Evolutionary conservation across 2,113 vertebrate genomes (phyloP).

Genomic region (Oreochromis tanganicae): DNA sequence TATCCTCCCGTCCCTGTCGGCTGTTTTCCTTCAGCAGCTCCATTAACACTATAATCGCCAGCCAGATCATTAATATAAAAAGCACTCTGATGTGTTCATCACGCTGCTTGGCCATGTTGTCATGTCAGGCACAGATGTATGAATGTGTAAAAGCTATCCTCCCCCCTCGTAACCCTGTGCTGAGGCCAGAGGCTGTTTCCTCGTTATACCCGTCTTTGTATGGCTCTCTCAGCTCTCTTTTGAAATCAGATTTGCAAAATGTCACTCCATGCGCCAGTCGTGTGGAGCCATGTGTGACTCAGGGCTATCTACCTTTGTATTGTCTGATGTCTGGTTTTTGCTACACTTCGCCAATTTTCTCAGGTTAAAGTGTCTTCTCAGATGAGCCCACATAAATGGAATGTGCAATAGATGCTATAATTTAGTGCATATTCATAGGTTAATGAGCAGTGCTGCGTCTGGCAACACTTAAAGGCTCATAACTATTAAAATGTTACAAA

Average conservation of each 20-base stretch:
- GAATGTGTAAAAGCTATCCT: neutral
- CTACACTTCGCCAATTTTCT: neutral
- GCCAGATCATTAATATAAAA: neutral
- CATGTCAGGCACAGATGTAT: neutral
- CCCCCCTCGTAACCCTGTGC: neutral
- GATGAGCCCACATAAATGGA: neutral
- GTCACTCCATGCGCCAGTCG: neutral
- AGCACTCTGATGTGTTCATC: neutral
- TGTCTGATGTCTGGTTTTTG: neutral
- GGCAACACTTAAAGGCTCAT: neutral
- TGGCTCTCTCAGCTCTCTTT: neutral
- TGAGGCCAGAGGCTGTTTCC: neutral
- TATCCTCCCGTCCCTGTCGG: neutral
- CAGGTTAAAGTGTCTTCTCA: neutral
- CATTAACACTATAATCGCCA: neutral
- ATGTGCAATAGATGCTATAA: neutral
- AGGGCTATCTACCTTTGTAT: neutral
- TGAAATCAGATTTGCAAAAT: neutral
- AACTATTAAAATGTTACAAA: neutral
- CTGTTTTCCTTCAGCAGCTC: neutral
- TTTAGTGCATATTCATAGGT: neutral
- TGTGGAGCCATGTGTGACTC: neutral
- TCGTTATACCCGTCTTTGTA: neutral
- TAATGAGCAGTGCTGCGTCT: neutral
- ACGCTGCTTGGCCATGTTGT: neutral